Percentiles rank a stretch among this genome's conserved stretches.
Conservation (phyloP, 1,140 invertebrate species). For the Drosophila equinoxialis region DNA sequence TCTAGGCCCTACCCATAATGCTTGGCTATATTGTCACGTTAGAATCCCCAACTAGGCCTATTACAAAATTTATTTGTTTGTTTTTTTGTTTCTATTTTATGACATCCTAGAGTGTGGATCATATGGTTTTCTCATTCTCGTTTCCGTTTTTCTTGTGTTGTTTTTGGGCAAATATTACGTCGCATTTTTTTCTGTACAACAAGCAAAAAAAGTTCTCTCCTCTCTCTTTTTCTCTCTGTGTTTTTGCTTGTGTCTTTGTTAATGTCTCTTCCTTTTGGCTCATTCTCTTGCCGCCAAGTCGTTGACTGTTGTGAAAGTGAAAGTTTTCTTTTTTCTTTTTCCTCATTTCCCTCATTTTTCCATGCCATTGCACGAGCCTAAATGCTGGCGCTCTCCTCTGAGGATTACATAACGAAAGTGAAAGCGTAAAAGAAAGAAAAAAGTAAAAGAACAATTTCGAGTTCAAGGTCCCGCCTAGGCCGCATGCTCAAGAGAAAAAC, state of each 20-base stretch:
- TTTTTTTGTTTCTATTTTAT: slow-evolving; percentile 49
- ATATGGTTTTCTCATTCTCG: slow-evolving; percentile 24
- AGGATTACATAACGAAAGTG: slow-evolving; percentile 70
- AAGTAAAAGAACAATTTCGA: slow-evolving; percentile 51
- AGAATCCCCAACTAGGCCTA: not conserved
- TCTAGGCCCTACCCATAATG: not conserved
- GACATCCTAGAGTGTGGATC: slow-evolving; percentile 27
- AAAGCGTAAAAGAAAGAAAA: slow-evolving; percentile 42
- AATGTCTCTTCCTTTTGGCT: slow-evolving; percentile 9
- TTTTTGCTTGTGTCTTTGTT: slow-evolving; percentile 14
- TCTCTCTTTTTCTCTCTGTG: slow-evolving; percentile 13
- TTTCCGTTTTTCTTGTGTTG: slow-evolving; percentile 6
- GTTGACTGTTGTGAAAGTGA: slow-evolving; percentile 75
- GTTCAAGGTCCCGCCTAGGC: slow-evolving; percentile 79
- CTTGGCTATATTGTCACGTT: not conserved
- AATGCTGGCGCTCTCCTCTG: slow-evolving; percentile 34
- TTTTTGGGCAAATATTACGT: slow-evolving; percentile 48
- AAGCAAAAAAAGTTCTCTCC: slow-evolving; percentile 17
- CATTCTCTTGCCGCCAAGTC: slow-evolving; percentile 33
- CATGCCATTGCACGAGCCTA: slow-evolving; percentile 70
- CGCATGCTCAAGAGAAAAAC: slow-evolving; percentile 72
- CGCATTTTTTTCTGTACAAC: slow-evolving; percentile 60
- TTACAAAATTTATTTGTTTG: slow-evolving; percentile 67
- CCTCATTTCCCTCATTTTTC: slow-evolving; percentile 49
- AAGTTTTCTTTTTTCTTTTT: slow-evolving; percentile 58